Base-by-base conservation (phyloP, 2,113 vertebrate genomes). In the Syrrhaptes paradoxus region DNA sequence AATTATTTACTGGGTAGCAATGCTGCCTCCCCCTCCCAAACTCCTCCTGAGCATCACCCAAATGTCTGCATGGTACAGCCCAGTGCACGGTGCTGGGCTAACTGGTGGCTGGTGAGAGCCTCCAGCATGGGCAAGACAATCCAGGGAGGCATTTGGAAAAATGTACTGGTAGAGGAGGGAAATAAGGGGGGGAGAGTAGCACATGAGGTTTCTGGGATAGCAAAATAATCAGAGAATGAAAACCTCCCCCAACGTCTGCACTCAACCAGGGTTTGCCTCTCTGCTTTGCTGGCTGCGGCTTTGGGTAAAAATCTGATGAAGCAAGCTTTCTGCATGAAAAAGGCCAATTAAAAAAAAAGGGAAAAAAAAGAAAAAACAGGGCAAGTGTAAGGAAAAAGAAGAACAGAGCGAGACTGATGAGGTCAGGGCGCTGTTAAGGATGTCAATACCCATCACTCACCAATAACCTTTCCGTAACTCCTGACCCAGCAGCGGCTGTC, bases 381-480 rank as follows among this genome's bases (percentile, higher is more conserved):
- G 96, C 87, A 91, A 98, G 95, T 85, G 83, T 96, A 96, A 95
- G 61, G 80, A 92, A 95, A 52, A 83, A 95, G 77, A 90, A 90
- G 90, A 94, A 95, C 94, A 87, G 78, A 45, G 68, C 38, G 65
- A 96, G 97, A 97, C 85, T 89, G 97, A 97, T 34, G 63, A 92
- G 96, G 96, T 94, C 80, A 85, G 95, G 84, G 84, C 93, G 49
- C 88, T 76, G 84, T 41, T 93, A 62, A 86, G 90, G 87, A 82
- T 93, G 95, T 94, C 96, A 78, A 95, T 97, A 97, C 81, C 96
- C 94, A 90, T 96, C 96, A 96, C 95, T 97, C 93, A 95, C 59
- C 80, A 85, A 52, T 87, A 96, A 96, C 95, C 95, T 86, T 85
- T 71, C 95, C 70, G 71, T 92, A 96, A 95, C 96, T 95, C 96